Conservation (phyloP, 2,888 invertebrate genomes). For the Torymus tubicola region DNA sequence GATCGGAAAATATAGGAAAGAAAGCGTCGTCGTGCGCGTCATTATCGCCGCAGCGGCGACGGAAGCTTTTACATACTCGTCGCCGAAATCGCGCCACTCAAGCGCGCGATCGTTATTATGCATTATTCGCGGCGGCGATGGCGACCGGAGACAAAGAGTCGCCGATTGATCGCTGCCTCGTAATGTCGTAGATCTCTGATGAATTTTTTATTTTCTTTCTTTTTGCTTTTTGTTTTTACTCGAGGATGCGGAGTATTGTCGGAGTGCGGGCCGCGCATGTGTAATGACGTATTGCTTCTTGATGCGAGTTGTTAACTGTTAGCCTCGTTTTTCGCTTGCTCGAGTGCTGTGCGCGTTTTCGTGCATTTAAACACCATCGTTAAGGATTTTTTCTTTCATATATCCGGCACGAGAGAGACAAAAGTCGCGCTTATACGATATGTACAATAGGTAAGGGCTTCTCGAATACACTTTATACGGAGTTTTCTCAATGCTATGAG, state of each 20-base stretch:
- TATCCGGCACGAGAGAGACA: not conserved
- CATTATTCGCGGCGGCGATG: slow-evolving; percentile 17
- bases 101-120: slow-evolving; percentile 23
- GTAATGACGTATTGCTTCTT: not conserved
- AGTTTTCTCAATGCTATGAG: no score
- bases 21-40: slow-evolving; percentile 4
- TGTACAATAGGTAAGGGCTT: no score
- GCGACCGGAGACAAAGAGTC: slow-evolving; percentile 1
- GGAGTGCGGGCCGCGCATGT: not conserved
- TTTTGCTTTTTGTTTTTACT: no score
- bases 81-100: not conserved
- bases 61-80: slow-evolving; percentile 46
- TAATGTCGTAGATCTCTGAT: slow-evolving; percentile 4
- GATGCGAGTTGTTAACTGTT: no score
- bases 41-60: slow-evolving; percentile 25
- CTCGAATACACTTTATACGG: no score
- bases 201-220: no score
- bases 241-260: no score
- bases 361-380: no score
- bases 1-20: slow-evolving; percentile 23
- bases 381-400: not conserved
- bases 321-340: no score
- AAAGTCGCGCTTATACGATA: no score
- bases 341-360: no score
- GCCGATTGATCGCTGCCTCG: slow-evolving; percentile 11